Conservation (phyloP, 2,113 vertebrate species). For the Ammodytes dubius region DNA sequence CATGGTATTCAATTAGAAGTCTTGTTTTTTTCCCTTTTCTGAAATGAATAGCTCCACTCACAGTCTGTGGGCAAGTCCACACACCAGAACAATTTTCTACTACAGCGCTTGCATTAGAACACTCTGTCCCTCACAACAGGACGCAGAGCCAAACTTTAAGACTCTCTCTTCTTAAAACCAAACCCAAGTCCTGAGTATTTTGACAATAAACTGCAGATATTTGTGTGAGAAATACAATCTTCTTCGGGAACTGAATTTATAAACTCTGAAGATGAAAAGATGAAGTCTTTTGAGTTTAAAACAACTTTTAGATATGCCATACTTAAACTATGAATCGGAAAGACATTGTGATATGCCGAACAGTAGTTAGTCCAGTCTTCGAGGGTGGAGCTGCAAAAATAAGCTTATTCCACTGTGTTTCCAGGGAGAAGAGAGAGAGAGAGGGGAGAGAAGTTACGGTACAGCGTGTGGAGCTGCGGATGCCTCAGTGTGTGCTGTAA, state of each 20-base stretch:
- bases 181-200: neutral
- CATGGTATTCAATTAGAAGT: constrained; percentile 76
- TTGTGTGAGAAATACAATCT: neutral
- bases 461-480: constrained; percentile 37
- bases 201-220: neutral
- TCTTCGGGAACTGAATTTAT: constrained; percentile 8
- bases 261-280: neutral
- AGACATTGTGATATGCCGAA: constrained; percentile 1
- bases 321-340: neutral
- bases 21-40: constrained; percentile 58
- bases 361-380: constrained; percentile 5
- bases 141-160: constrained; percentile 16
- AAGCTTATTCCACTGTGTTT: constrained; percentile 22
- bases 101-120: constrained; percentile 64
- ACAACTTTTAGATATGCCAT: neutral
- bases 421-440: constrained; percentile 8
- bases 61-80: constrained; percentile 70
- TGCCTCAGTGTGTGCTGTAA: constrained; percentile 70
- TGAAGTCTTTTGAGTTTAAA: too few species aligned
- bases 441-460: constrained; percentile 30
- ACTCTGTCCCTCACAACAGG: constrained; percentile 51
- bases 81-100: constrained; percentile 75
- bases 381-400: constrained; percentile 33
- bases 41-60: constrained; percentile 74
- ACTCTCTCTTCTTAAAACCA: neutral